These are phyloP conservation scores for Aricia agestis DNA, from an alignment of 1,140 invertebrate genomes.

Conservation along the genomic window DNA sequence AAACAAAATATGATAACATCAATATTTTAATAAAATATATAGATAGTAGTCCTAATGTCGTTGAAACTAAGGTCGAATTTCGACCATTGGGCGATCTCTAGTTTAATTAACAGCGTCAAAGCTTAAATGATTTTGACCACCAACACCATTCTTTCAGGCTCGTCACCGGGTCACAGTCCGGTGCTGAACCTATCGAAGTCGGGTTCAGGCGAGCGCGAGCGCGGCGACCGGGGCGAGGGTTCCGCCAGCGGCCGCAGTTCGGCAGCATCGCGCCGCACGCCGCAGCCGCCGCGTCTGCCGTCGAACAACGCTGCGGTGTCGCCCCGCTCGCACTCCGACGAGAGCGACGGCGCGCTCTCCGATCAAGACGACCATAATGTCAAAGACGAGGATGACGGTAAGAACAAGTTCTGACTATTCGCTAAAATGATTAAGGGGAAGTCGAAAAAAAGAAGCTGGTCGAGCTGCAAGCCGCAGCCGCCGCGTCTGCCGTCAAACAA, in stretches of 20 bases:
- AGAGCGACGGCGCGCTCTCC: constrained; percentile 81
- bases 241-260: constrained; percentile 77
- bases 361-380: constrained; percentile 88
- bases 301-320: constrained; percentile 75
- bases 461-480: constrained; percentile 71
- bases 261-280: constrained; percentile 74
- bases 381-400: constrained; percentile 91
- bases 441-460: constrained; percentile 29
- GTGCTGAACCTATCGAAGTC: constrained; percentile 93
- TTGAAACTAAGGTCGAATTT: no score
- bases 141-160: constrained; percentile 78
- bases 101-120: no score
- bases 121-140: no score
- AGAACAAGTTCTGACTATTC: no score
- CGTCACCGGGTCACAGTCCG: constrained; percentile 91
- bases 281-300: constrained; percentile 64
- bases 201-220: constrained; percentile 81
- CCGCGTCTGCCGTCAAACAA: constrained; percentile 5
- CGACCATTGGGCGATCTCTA: no score
- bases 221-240: constrained; percentile 73
- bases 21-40: no score
- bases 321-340: constrained; percentile 82
- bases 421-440: no score
- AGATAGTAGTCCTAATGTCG: no score
- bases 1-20: no score